phyloP scores from a whole-genome alignment of 2,888 invertebrate genomes.

The Ommatoiulus sabulosus region DNA sequence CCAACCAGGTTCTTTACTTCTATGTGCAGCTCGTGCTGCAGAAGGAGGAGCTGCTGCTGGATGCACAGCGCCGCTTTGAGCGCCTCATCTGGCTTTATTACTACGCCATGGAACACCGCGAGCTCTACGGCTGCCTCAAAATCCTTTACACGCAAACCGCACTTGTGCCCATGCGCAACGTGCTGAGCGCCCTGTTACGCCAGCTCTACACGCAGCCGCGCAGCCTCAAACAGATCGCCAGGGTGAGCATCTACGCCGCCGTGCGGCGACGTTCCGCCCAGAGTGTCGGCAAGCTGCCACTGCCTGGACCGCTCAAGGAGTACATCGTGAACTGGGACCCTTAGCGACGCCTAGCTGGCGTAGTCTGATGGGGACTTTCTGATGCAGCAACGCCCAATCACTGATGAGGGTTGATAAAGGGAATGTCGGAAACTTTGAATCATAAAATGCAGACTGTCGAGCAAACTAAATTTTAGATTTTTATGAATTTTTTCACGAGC shows the following conservation, averaged over 20 bases:
- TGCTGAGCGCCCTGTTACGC: slow-evolving; percentile 74
- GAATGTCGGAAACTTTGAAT: too few species aligned
- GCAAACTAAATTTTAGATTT: background rate
- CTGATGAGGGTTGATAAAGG: too few species aligned
- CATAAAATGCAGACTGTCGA: too few species aligned
- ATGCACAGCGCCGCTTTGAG: slow-evolving; percentile 75
- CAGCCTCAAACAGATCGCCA: slow-evolving; percentile 78
- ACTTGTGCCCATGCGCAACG: slow-evolving; percentile 72
- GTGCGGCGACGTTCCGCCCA: slow-evolving; percentile 76
- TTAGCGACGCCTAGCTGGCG: slow-evolving; percentile 54
- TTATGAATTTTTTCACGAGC: background rate
- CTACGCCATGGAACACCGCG: slow-evolving; percentile 75
- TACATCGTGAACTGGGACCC: slow-evolving; percentile 77
- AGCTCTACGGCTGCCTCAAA: slow-evolving; percentile 77
- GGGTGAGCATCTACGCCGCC: slow-evolving; percentile 78
- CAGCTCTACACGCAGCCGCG: slow-evolving; percentile 76
- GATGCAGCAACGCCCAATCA: background rate
- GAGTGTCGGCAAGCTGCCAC: slow-evolving; percentile 75
- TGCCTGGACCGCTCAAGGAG: slow-evolving; percentile 77
- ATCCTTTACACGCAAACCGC: slow-evolving; percentile 74
- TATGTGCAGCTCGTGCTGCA: slow-evolving; percentile 79
- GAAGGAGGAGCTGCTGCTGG: slow-evolving; percentile 70
- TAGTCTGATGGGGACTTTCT: background rate
- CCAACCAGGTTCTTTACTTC: slow-evolving; percentile 75
- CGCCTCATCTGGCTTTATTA: slow-evolving; percentile 74